Conservation (phyloP, 2,113 vertebrate genomes). For the Leucopsar rothschildi region DNA sequence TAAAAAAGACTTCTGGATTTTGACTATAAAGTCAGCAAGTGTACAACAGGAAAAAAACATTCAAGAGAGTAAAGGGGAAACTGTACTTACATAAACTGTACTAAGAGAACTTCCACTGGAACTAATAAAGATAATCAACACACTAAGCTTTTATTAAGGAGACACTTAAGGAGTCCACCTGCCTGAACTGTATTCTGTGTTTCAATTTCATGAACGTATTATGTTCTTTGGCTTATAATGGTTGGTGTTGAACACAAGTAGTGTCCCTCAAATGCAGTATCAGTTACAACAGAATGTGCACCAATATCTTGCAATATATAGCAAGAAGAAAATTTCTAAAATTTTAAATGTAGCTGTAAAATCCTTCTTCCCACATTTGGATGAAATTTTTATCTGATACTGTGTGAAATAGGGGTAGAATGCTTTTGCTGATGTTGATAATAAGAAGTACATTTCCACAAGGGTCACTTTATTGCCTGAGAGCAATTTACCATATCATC, state of each 20-base stretch:
- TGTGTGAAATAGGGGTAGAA: not conserved
- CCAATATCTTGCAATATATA: not conserved
- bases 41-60: not conserved
- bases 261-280: not conserved
- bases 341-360: not conserved
- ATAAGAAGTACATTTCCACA: not conserved
- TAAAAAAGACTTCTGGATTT: not conserved
- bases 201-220: not conserved
- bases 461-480: not conserved
- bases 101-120: not conserved
- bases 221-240: not conserved
- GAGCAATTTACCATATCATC: not conserved
- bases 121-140: not conserved
- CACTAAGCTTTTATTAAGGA: not conserved
- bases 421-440: not conserved
- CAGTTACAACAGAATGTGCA: not conserved
- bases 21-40: not conserved
- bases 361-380: not conserved
- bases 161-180: not conserved
- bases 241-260: not conserved
- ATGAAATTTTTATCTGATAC: not conserved
- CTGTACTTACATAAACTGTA: not conserved
- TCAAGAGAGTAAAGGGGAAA: not conserved
- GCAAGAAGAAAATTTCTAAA: not conserved
- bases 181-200: not conserved